Evolutionary conservation across 2,113 vertebrate genomes (phyloP).

Genomic region (Lepus timidus): DNA sequence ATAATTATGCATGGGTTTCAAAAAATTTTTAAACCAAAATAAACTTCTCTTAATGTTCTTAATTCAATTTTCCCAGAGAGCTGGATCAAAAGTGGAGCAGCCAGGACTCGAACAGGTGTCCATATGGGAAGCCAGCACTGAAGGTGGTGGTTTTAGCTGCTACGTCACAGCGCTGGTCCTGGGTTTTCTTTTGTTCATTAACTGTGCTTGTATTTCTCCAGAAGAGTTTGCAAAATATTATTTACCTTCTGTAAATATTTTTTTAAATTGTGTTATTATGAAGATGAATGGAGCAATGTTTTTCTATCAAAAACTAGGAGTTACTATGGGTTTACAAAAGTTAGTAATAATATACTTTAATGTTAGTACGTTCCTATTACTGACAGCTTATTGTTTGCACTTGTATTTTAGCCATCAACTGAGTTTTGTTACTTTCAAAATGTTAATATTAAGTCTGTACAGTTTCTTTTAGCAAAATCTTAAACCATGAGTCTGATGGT

Average conservation of each 20-base stretch:
- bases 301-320: slow-evolving; percentile 4
- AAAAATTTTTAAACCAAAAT: too few species aligned
- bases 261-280: neutral
- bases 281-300: neutral
- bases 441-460: slow-evolving; percentile 8
- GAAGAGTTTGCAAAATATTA: slow-evolving; percentile 19
- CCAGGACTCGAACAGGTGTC: too few species aligned
- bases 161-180: neutral
- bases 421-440: slow-evolving; percentile 50
- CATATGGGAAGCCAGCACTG: too few species aligned
- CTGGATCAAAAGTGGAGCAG: too few species aligned
- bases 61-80: too few species aligned
- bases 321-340: neutral
- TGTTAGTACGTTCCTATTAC: neutral
- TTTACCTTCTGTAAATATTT: slow-evolving; percentile 28
- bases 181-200: neutral
- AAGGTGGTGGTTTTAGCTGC: too few species aligned
- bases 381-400: slow-evolving; percentile 26
- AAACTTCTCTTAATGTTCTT: too few species aligned
- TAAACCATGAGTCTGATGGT: slow-evolving; percentile 7
- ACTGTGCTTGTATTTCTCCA: neutral
- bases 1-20: too few species aligned
- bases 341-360: neutral
- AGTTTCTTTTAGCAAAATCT: slow-evolving; percentile 55
- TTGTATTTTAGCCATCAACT: slow-evolving; percentile 29